phyloP scores from a whole-genome alignment of 1,140 invertebrate genomes.

The Nomia melanderi region DNA sequence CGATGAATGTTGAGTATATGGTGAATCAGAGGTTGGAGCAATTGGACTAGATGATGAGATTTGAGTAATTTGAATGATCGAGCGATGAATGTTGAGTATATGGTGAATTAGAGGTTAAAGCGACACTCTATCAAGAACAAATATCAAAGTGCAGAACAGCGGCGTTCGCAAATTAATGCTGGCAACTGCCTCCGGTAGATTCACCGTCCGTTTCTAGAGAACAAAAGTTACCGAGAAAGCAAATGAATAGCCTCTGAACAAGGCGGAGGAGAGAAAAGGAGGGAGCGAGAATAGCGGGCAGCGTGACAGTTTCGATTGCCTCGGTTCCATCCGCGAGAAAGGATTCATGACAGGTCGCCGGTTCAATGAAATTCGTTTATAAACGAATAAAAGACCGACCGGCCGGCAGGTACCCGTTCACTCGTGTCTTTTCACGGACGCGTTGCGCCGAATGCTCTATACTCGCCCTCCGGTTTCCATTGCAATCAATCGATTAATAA shows the following conservation, averaged over 20 bases:
- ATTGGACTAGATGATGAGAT: too few relatives aligned
- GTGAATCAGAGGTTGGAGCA: too few relatives aligned
- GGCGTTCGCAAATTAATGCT: too few relatives aligned
- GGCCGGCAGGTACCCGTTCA: not conserved
- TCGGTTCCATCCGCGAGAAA: slow-evolving; percentile 1
- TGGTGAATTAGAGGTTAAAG: too few relatives aligned
- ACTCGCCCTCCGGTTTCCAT: not conserved
- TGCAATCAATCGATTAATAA: slow-evolving; percentile 47
- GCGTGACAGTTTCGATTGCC: slow-evolving; percentile 11
- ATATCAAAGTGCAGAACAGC: too few relatives aligned
- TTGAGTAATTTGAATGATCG: too few relatives aligned
- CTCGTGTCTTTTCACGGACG: slow-evolving; percentile 19
- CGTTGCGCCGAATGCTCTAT: not conserved
- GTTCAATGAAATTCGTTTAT: slow-evolving; percentile 56
- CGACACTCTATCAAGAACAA: too few relatives aligned
- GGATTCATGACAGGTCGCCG: not conserved
- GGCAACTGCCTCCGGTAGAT: too few relatives aligned
- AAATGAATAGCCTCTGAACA: slow-evolving; percentile 34
- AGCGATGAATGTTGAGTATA: too few relatives aligned
- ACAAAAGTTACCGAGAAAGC: slow-evolving; percentile 18
- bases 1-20: too few relatives aligned
- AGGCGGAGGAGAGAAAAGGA: too few relatives aligned
- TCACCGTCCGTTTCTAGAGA: not conserved
- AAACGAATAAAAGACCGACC: slow-evolving; percentile 42
- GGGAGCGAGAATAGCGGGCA: too few relatives aligned